These are phyloP conservation scores for Balanococcus diminutus DNA, from an alignment of 2,888 invertebrate genomes.

Conservation along the genomic window DNA sequence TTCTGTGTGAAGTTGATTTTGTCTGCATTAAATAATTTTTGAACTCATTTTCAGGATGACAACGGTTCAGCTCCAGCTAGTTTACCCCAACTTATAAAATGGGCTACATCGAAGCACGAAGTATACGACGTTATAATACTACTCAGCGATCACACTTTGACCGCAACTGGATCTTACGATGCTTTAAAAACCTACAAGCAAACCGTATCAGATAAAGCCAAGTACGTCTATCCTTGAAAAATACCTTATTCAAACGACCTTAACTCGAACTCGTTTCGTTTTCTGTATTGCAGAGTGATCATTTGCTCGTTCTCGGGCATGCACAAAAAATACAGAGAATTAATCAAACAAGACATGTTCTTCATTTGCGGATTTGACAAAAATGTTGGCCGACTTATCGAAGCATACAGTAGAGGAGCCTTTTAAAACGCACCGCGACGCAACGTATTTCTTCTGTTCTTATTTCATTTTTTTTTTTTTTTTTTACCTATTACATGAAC, in stretches of 20 bases:
- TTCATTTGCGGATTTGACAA: constrained; percentile 57
- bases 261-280: background rate
- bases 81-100: constrained; percentile 15
- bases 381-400: constrained; percentile 56
- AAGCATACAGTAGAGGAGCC: constrained; percentile 56
- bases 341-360: constrained; percentile 55
- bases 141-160: constrained; percentile 44
- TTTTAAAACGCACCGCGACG: constrained; percentile 53
- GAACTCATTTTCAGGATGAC: constrained; percentile 28
- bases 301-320: constrained; percentile 56
- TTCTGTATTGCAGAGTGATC: constrained; percentile 55
- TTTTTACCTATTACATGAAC: background rate
- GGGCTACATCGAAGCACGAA: background rate
- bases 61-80: background rate
- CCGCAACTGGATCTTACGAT: background rate
- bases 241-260: background rate
- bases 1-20: no score
- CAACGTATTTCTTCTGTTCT: background rate
- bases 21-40: background rate
- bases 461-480: background rate
- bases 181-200: constrained; percentile 30
- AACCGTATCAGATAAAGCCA: constrained; percentile 35
- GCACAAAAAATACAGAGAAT: constrained; percentile 54
- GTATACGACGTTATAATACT: constrained; percentile 36
- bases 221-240: constrained; percentile 16